phyloP scores from a whole-genome alignment of 2,113 vertebrate genomes.

The Bubalus kerabau region DNA sequence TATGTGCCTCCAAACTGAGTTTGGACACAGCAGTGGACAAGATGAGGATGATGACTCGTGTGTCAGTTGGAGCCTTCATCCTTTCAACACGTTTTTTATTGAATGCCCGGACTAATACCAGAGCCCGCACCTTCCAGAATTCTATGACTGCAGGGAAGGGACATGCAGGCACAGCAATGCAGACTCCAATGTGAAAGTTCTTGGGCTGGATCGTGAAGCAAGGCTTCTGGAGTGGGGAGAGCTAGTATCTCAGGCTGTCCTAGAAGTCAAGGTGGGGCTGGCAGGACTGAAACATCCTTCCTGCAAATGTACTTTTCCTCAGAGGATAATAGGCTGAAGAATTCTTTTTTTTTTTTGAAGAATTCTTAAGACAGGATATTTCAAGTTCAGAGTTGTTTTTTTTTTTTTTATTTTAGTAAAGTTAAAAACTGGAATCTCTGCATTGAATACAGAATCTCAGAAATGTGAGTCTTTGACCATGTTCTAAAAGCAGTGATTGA shows the following conservation, averaged over 20 bases:
- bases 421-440: neutral
- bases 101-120: no score
- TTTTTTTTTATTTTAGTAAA: neutral
- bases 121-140: neutral
- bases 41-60: neutral
- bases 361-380: neutral
- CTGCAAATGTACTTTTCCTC: neutral
- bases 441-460: neutral
- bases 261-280: neutral
- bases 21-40: neutral
- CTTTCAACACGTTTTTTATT: neutral
- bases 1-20: neutral
- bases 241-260: neutral
- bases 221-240: neutral
- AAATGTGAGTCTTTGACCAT: neutral
- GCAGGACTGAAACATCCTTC: neutral
- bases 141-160: neutral
- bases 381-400: neutral
- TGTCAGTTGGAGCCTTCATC: neutral
- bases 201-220: neutral
- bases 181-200: neutral
- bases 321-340: neutral
- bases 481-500: slow-evolving; percentile 1
- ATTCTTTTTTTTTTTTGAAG: neutral
- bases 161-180: neutral